Conservation (phyloP, 1,140 invertebrate species). For the Thaumetopoea pityocampa region DNA sequence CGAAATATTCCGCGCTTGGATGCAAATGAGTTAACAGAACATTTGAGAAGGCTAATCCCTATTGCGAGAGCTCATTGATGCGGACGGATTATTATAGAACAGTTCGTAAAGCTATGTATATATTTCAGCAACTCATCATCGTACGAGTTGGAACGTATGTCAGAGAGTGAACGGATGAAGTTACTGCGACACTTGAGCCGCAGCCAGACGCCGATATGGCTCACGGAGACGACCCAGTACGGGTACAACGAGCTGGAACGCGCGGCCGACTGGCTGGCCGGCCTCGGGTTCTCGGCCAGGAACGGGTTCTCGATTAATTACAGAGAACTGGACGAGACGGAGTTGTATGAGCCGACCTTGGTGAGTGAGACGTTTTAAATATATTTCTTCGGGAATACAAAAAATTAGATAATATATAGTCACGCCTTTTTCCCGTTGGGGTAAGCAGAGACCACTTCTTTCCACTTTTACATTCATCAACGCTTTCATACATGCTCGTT, state of each 20-base stretch:
- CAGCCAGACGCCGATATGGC: slow-evolving; percentile 49
- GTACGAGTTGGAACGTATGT: slow-evolving; percentile 46
- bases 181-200: slow-evolving; percentile 37
- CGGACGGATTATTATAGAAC: too few relatives aligned
- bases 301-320: slow-evolving; percentile 59
- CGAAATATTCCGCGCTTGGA: too few relatives aligned
- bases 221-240: slow-evolving; percentile 39
- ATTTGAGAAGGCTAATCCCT: too few relatives aligned
- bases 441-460: too few relatives aligned
- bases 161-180: slow-evolving; percentile 38
- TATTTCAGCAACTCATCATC: slow-evolving; percentile 52
- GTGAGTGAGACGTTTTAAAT: too few relatives aligned
- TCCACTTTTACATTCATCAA: too few relatives aligned
- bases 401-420: too few relatives aligned
- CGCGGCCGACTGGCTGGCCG: slow-evolving; percentile 57
- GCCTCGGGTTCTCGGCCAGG: slow-evolving; percentile 52
- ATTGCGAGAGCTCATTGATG: too few relatives aligned
- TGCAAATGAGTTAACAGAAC: too few relatives aligned
- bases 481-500: too few relatives aligned
- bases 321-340: slow-evolving; percentile 46
- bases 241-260: slow-evolving; percentile 33
- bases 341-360: slow-evolving; percentile 54
- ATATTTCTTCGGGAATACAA: too few relatives aligned
- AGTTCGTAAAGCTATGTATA: slow-evolving; percentile 2
- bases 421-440: too few relatives aligned